These are phyloP conservation scores for Pachypanchax playfairii DNA, from an alignment of 2,113 vertebrate species.

Conservation along the genomic window DNA sequence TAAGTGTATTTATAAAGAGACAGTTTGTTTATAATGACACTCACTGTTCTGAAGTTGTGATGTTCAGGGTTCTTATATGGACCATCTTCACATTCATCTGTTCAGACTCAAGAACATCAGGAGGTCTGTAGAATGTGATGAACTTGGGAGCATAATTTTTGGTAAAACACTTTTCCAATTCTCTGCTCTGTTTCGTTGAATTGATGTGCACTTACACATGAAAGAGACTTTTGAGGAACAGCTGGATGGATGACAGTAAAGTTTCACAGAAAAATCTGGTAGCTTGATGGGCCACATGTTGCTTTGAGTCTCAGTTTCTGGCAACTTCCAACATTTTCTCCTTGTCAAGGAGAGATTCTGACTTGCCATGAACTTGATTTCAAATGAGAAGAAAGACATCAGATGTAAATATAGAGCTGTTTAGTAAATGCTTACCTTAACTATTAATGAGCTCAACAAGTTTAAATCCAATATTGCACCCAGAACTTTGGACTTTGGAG, in stretches of 20 bases:
- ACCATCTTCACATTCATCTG: slow-evolving; percentile 50
- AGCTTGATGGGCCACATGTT: slow-evolving; percentile 57
- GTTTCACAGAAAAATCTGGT: slow-evolving; percentile 79
- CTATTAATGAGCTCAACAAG: too few relatives aligned
- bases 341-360: slow-evolving; percentile 47
- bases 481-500: too few relatives aligned
- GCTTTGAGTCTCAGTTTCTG: slow-evolving; percentile 27
- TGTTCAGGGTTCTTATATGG: slow-evolving; percentile 71
- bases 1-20: too few relatives aligned
- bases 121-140: slow-evolving; percentile 52
- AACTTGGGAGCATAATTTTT: slow-evolving; percentile 55
- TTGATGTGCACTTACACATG: neutral
- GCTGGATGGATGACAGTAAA: slow-evolving; percentile 42
- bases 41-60: slow-evolving; percentile 76
- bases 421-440: too few relatives aligned
- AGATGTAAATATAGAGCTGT: too few relatives aligned
- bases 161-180: neutral
- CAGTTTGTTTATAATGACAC: slow-evolving; percentile 14
- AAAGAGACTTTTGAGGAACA: slow-evolving; percentile 18
- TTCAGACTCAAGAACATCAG: slow-evolving; percentile 59
- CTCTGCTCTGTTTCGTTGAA: slow-evolving; percentile 24
- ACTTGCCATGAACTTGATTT: too few relatives aligned
- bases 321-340: slow-evolving; percentile 29
- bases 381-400: too few relatives aligned
- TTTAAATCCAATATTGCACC: too few relatives aligned